Evolutionary conservation across 2,113 vertebrate genomes (phyloP), one percentile per base, ranked within the genome.

Genomic region (Holacanthus passer): DNA sequence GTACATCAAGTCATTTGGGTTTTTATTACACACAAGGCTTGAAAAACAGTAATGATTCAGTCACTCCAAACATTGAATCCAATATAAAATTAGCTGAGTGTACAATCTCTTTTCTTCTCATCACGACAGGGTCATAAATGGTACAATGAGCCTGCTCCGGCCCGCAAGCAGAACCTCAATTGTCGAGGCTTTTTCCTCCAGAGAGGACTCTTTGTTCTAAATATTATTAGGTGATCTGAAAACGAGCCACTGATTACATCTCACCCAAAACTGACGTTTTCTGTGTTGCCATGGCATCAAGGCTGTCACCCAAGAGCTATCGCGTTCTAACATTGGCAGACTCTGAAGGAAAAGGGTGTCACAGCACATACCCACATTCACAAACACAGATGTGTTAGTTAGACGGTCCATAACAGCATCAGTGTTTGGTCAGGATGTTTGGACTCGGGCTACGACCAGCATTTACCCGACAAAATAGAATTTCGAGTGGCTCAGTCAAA

Each of bases 281-380:
- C 83, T 62, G 87, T 85, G 93, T 94, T 94, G 92, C 93, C 93
- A 94, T 94, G 92, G 91, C 85, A 87, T 91, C 90, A 24, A 83
- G 89, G 85, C 88, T 93, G 93, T 93, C 92, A 91, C 90, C 92
- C 89, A 85, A 84, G 86, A 90, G 83, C 91, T 91, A 93, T 89
- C 73, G 41, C 83, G 24, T 82, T 89, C 79, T 82, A 89, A 88
- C 90, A 79, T 73, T 80, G 86, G 86, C 93, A 90, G 88, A 76
- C 77, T 87, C 71, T 81, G 76, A 65, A 70, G 79, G 78, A 47
- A 83, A 74, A 78, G 63, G 77, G 83, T 87, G 77, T 88, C 88
- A 87, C 82, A 78, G 79, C 82, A 73, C 85, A 90, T 79, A 74
- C 60, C 53, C 77, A 62, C 83, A 72, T 73, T 73, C 81, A 85